Evolutionary conservation across 2,888 invertebrate genomes (phyloP), one percentile per base, ranked within the genome.

Genomic region (Trissolcus brochymenae): DNA sequence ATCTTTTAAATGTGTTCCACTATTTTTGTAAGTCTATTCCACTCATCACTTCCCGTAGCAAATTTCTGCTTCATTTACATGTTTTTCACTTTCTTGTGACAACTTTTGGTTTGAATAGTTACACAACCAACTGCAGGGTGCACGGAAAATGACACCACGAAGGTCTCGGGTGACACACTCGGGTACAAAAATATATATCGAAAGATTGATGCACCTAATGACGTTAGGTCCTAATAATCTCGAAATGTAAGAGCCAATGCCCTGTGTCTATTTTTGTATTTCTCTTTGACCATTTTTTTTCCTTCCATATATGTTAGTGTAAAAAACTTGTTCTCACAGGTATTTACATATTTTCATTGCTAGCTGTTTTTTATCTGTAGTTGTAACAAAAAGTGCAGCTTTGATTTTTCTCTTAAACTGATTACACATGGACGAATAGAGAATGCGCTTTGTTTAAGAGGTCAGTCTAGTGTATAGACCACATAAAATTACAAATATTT

Each of bases 191-290:
- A 46, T 9, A 46, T 9, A 46, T 16, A 16, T 7, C 65, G 35
- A 51, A 65, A 68, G 65, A 68, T 68, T 68, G 53, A 75, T 71
- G 68, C 59, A 21, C 72, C 72, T 76, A 68, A 78, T 60, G 55
- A 60, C 50, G 71, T 62, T 41, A n/a, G n/a, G n/a, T n/a, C n/a
- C n/a, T n/a, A n/a, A n/a, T n/a, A n/a, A 59, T 59, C 53, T 51
- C 53, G 13, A 19, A 59, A n/a, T 40, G 17, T 1, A 40, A 57
- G 29, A 41, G 56, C 57, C 51, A 25, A 59, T 59, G 51, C 67
- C 53, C 51, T 14, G 50, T 17, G 51, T 46, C 46, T 51, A 56
- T 51, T 53, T 57, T 56, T 41, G 25, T 67, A 16, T 41, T 17
- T 59, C 41, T 13, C 11, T 56, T 56, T 41, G 16, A 51, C 56